Base-by-base conservation (phyloP, 2,113 vertebrate genomes). In the Takifugu flavidus region DNA sequence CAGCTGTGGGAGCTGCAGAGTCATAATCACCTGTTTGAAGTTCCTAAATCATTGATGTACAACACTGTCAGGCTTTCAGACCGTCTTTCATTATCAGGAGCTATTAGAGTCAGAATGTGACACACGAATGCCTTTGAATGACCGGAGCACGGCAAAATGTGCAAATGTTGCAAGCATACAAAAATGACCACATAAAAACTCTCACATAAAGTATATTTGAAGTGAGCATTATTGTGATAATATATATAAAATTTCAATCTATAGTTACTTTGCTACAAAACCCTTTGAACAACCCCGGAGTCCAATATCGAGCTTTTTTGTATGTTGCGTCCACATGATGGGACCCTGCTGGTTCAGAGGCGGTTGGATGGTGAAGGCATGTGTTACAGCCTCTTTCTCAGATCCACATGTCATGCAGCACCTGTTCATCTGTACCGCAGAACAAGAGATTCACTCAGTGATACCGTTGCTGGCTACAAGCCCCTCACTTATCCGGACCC, bases 361-460 rank as follows among this genome's bases (percentile, higher is more conserved):
- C 25, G 25, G 51, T 25, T 0, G 29, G 25, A n/a, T 6, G 20
- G 54, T 20, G 58, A 15, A 51, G 14, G 34, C 14, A 11, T 47
- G 51, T 39, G 27, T 56, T 75, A 64, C 55, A 57, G 69, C 56
- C 25, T 72, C 68, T 82, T 68, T 76, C 64, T 70, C 67, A 47
- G 27, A 46, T 51, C 68, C 4, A 59, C 81, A 77, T 72, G 83
- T 89, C 89, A 88, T 29, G 75, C 86, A 89, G 83, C 88, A 89
- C 86, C 82, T 88, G 66, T 82, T 89, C 86, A 89, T 88, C 88
- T 87, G 71, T 65, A 53, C 70, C 66, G 79, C 77, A 69, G 26
- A 63, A 69, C 52, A 63, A 56, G 50, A 86, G 82, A 85, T 86
- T 70, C 62, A 67, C 55, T 15, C 5, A 46, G 51, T 4, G 80